A percentile compares a stretch with the other conserved stretches of the same genome.
Evolutionary conservation across 2,113 vertebrate genomes (phyloP).

Genomic region (Apeltes quadracus): DNA sequence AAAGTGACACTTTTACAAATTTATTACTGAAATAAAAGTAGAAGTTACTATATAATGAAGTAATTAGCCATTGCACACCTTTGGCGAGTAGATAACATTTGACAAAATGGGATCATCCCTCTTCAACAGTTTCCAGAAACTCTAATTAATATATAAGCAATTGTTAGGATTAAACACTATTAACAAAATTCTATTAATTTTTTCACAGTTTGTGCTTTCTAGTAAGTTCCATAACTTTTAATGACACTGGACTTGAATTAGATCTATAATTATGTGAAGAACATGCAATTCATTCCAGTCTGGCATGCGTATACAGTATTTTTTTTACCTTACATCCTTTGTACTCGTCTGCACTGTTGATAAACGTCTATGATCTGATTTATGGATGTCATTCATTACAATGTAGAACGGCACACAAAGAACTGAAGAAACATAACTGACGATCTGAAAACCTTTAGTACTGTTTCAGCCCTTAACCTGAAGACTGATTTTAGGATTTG

Average conservation of each 20-base stretch:
- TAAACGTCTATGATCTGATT: neutral
- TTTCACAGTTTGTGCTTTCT: conserved; percentile 9
- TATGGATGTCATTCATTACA: neutral
- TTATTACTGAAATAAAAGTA: conserved; percentile 26
- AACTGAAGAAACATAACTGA: neutral
- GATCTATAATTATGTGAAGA: neutral
- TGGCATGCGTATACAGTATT: neutral
- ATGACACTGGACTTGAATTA: conserved; percentile 9
- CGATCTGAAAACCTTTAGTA: neutral
- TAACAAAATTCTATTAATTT: neutral
- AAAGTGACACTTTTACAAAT: conserved; percentile 34
- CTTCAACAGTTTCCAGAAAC: conserved; percentile 18
- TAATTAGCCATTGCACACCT: conserved; percentile 27
- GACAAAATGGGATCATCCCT: conserved; percentile 22
- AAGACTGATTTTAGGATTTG: neutral
- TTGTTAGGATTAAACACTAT: neutral
- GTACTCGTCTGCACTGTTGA: neutral
- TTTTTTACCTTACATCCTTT: neutral
- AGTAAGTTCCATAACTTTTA: conserved; percentile 1
- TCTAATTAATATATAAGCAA: conserved; percentile 11
- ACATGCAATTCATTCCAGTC: neutral
- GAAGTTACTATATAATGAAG: conserved; percentile 13
- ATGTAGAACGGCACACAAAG: neutral
- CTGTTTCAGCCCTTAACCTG: neutral
- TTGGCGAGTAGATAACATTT: conserved; percentile 24